Conservation (phyloP, 2,888 invertebrate genomes). For the Lasioglossum lativentre region DNA sequence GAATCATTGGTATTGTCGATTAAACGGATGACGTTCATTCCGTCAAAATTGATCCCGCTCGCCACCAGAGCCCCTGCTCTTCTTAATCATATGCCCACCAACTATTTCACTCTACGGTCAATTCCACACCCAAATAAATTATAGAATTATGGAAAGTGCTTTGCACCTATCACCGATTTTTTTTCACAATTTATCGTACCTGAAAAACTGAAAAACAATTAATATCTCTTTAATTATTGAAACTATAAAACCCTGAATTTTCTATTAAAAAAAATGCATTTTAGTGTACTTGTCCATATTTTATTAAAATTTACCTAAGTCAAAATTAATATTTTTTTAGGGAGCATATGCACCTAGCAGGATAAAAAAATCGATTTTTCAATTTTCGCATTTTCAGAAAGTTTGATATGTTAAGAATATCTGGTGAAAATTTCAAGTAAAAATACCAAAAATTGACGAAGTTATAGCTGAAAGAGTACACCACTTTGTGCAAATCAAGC, state of each 20-base stretch:
- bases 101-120: not conserved
- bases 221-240: no score
- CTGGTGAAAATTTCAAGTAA: no score
- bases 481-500: no score
- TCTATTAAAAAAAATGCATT: no score
- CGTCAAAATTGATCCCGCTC: not conserved
- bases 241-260: no score
- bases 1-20: constrained; percentile 61
- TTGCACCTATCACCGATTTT: not conserved
- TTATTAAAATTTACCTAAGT: not conserved
- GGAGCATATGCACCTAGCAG: no score
- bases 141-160: not conserved
- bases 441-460: no score
- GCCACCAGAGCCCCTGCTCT: not conserved
- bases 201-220: not conserved
- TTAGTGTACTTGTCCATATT: not conserved
- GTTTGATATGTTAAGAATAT: no score
- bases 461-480: no score
- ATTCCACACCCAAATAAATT: not conserved
- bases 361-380: no score
- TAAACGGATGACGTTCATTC: constrained; percentile 53
- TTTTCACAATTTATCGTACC: not conserved
- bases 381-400: no score
- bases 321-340: no score
- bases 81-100: not conserved